Conservation (phyloP, 2,797 vertebrate genomes). For the Fratercula arctica region DNA sequence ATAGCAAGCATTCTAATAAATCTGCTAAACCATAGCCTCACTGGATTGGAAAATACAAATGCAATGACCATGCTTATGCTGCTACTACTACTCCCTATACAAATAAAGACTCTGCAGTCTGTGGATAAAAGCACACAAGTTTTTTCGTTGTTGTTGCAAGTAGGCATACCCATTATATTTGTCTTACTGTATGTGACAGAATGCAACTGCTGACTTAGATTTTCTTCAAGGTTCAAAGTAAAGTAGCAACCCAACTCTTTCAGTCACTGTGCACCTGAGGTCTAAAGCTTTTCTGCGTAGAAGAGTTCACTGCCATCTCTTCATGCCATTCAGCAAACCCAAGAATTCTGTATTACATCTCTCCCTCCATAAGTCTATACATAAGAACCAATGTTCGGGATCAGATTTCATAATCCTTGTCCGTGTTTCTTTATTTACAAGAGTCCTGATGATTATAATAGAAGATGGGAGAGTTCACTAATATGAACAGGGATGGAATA, state of each 20-base stretch:
- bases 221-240: background rate
- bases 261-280: background rate
- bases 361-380: background rate
- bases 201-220: background rate
- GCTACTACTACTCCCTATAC: background rate
- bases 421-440: background rate
- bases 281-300: background rate
- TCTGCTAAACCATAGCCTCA: background rate
- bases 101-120: background rate
- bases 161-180: rapidly evolving
- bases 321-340: background rate
- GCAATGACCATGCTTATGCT: background rate
- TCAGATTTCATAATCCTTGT: background rate
- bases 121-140: rapidly evolving
- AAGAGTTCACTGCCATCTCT: background rate
- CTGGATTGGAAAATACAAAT: background rate
- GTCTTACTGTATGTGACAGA: background rate
- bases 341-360: background rate
- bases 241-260: background rate
- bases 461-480: background rate
- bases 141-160: background rate
- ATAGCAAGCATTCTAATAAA: background rate
- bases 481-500: background rate
- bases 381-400: background rate
- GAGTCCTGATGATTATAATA: background rate